Evolutionary conservation across 2,888 invertebrate species (phyloP).

Genomic region (Ophonus ardosiacus): DNA sequence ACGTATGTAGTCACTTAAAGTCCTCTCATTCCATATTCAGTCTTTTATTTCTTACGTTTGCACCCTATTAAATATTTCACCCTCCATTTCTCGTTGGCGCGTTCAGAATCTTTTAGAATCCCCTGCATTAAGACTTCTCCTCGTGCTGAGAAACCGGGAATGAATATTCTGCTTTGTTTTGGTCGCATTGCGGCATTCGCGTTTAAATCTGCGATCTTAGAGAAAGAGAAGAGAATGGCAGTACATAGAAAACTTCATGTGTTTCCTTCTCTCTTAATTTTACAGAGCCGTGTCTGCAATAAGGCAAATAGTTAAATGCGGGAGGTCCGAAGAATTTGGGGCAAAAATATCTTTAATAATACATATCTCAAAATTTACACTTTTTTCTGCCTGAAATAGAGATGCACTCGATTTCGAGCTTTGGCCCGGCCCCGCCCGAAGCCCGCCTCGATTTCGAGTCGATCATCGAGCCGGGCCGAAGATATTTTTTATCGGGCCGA

Average conservation of each 20-base stretch:
- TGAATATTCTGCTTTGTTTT: constrained; percentile 28
- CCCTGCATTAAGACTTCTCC: not conserved
- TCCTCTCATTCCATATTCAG: not conserved
- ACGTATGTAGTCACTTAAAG: not conserved
- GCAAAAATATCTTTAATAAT: no score
- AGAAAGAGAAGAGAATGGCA: not conserved
- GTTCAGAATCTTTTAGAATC: not conserved
- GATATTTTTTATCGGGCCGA: no score
- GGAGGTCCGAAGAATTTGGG: no score
- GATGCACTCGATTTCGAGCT: no score
- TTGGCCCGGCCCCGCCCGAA: no score
- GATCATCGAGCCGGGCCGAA: no score
- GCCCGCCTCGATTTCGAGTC: no score
- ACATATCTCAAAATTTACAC: no score
- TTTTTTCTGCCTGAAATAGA: no score
- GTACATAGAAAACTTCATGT: not conserved
- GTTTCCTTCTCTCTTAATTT: no score
- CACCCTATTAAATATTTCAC: not conserved
- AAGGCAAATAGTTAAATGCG: no score
- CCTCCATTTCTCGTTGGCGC: not conserved
- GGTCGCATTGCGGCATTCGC: constrained; percentile 15
- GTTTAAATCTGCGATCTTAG: not conserved
- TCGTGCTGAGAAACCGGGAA: not conserved
- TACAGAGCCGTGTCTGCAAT: no score
- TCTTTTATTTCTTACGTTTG: not conserved